phyloP scores from a whole-genome alignment of 2,888 invertebrate species.

The Buathra laborator region DNA sequence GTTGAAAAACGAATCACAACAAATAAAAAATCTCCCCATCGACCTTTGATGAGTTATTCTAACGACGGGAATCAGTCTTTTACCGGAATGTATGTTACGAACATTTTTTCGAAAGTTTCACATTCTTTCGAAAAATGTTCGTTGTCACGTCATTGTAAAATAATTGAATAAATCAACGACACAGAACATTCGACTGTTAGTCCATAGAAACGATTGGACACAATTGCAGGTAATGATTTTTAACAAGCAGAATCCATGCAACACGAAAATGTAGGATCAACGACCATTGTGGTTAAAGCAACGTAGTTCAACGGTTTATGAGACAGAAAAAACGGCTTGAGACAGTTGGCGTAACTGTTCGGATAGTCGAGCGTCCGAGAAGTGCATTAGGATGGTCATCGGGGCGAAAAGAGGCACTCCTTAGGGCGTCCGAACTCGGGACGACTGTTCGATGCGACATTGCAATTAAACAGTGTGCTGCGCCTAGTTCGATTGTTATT shows the following conservation, averaged over 20 bases:
- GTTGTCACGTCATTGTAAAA: too few relatives aligned
- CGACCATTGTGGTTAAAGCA: not conserved
- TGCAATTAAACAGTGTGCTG: conserved; percentile 77
- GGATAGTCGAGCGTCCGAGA: conserved; percentile 46
- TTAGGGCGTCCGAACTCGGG: conserved; percentile 49
- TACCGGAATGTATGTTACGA: not conserved
- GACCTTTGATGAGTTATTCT: too few relatives aligned
- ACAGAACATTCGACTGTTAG: too few relatives aligned
- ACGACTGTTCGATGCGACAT: conserved; percentile 53
- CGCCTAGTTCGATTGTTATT: conserved; percentile 77
- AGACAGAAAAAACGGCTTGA: conserved; percentile 44
- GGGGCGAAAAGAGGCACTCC: conserved; percentile 74
- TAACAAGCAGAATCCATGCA: not conserved
- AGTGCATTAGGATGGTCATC: conserved; percentile 69
- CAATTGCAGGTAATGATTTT: not conserved
- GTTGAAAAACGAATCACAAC: too few relatives aligned
- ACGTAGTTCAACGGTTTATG: not conserved
- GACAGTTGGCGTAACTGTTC: not conserved
- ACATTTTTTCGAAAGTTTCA: too few relatives aligned
- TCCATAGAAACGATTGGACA: too few relatives aligned
- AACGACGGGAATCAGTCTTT: not conserved
- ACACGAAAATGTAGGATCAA: not conserved
- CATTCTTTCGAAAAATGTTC: too few relatives aligned
- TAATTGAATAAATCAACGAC: too few relatives aligned
- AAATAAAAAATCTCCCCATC: too few relatives aligned